These are phyloP conservation scores for Heliconius nattereri DNA, from an alignment of 1,140 invertebrate species.

Conservation along the genomic window DNA sequence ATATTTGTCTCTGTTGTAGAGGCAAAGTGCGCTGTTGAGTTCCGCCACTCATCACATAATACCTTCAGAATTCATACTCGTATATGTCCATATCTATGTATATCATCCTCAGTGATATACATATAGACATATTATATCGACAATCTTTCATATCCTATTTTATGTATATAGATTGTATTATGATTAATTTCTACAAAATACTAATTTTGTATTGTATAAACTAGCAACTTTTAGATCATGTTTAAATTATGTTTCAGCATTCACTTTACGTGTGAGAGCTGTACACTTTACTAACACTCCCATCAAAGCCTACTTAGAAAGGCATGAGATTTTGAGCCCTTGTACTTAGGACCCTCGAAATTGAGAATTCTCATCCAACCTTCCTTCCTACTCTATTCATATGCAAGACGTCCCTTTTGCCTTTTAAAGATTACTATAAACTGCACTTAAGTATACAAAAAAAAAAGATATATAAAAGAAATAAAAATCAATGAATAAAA, in stretches of 20 bases:
- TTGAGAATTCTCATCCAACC: conserved; percentile 4
- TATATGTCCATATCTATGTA: no score
- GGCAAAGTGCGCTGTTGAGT: no score
- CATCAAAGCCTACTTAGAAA: conserved; percentile 15
- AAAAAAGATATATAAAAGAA: not conserved
- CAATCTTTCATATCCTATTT: no score
- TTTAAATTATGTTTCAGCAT: not conserved
- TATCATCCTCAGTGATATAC: no score
- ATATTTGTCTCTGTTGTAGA: no score
- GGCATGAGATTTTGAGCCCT: conserved; percentile 12
- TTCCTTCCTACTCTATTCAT: conserved; percentile 10
- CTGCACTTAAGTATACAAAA: not conserved
- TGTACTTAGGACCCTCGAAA: conserved; percentile 8
- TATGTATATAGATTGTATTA: no score
- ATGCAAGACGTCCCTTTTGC: not conserved
- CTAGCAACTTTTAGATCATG: not conserved
- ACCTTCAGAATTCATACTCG: no score
- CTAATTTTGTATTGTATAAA: no score
- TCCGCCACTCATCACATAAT: no score
- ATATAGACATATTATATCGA: no score
- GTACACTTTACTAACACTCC: conserved; percentile 11
- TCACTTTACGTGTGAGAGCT: not conserved
- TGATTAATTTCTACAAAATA: no score
- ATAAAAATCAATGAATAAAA: not conserved
- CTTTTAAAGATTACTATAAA: not conserved